Conservation (phyloP, 2,888 invertebrate species). For the Drosophila birchii region DNA sequence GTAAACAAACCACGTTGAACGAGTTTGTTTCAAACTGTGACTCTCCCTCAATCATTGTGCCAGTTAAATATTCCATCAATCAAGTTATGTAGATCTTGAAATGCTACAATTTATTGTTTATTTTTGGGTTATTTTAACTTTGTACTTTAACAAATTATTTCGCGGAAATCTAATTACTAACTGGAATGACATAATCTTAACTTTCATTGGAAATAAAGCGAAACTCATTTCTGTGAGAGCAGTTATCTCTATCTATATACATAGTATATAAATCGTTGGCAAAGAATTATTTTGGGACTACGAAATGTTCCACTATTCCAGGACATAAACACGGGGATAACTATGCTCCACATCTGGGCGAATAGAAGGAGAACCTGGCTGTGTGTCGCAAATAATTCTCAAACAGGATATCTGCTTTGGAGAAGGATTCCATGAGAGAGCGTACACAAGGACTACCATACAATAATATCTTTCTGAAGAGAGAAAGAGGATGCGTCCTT, state of each 20-base stretch:
- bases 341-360: neutral
- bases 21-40: neutral
- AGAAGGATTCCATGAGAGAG: no score
- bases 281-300: neutral
- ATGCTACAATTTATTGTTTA: neutral
- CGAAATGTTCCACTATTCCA: neutral
- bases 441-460: no score
- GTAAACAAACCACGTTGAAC: constrained; percentile 1
- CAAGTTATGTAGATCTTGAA: constrained; percentile 2
- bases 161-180: neutral
- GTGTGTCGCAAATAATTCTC: neutral
- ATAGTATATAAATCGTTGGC: no score
- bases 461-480: no score
- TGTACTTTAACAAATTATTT: neutral
- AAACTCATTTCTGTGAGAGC: neutral
- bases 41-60: constrained; percentile 9
- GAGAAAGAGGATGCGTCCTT: no score
- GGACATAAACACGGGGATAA: constrained; percentile 43
- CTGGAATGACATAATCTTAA: neutral
- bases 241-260: neutral
- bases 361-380: constrained; percentile 45
- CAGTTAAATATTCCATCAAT: constrained; percentile 3
- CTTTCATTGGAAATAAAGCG: neutral
- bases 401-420: no score
- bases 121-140: neutral